These are phyloP conservation scores for Rhabdomys dilectus DNA, from an alignment of 2,113 vertebrate genomes.

Conservation along the genomic window DNA sequence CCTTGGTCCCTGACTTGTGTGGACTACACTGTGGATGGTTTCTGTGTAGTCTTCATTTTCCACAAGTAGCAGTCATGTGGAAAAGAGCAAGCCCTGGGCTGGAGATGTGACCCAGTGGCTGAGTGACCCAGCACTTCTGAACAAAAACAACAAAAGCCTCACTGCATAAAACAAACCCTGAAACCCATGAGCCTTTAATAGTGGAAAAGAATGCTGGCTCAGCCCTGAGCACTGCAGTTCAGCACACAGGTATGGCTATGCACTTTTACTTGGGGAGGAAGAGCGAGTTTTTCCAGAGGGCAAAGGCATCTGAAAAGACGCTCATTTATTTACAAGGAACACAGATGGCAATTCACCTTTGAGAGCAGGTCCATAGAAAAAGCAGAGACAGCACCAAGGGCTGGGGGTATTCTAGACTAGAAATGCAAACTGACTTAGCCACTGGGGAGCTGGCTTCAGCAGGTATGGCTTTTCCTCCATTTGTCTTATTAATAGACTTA, in stretches of 20 bases:
- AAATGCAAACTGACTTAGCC: background rate
- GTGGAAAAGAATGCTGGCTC: background rate
- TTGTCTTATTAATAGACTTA: background rate
- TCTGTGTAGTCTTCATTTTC: background rate
- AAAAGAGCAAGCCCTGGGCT: background rate
- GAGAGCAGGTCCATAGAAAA: background rate
- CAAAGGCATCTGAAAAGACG: background rate
- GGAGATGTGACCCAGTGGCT: background rate
- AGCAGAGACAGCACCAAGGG: background rate
- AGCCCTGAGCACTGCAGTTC: background rate
- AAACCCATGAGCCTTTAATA: rapidly evolving
- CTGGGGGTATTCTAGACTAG: background rate
- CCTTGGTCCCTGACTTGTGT: background rate
- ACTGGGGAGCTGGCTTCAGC: background rate
- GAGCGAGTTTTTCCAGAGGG: background rate
- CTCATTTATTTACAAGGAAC: background rate
- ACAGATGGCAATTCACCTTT: too few relatives aligned
- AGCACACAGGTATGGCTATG: background rate
- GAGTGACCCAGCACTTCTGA: background rate
- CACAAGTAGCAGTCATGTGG: background rate
- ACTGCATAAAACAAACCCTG: background rate
- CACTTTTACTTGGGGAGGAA: too few relatives aligned
- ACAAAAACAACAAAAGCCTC: background rate
- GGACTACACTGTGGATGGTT: background rate
- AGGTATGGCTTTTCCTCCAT: background rate